These are phyloP conservation scores for Temnothorax rugatulus DNA, from an alignment of 2,888 invertebrate species.

Conservation along the genomic window DNA sequence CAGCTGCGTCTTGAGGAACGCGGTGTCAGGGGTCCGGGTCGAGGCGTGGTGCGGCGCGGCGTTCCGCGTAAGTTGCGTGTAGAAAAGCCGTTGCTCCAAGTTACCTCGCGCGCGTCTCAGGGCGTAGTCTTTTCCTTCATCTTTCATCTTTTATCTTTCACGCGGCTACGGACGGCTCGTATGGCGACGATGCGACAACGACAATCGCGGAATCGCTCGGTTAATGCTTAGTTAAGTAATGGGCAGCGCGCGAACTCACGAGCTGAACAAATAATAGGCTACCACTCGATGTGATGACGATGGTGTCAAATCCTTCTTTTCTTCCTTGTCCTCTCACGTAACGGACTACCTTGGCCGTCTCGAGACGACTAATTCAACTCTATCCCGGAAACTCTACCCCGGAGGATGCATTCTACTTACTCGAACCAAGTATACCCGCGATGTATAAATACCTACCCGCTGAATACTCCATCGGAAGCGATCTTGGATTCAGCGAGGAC, in stretches of 20 bases:
- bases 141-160: constrained; percentile 37
- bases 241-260: constrained; percentile 69
- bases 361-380: constrained; percentile 72
- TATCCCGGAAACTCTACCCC: constrained; percentile 53
- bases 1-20: constrained; percentile 26
- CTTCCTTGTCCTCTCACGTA: constrained; percentile 62
- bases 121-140: constrained; percentile 22
- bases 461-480: constrained; percentile 52
- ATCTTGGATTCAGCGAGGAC: constrained; percentile 41
- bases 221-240: constrained; percentile 79
- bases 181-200: constrained; percentile 15
- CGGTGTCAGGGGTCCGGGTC: constrained; percentile 47
- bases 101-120: constrained; percentile 19
- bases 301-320: constrained; percentile 70
- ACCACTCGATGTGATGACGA: constrained; percentile 65
- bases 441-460: neutral
- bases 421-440: neutral
- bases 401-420: constrained; percentile 33
- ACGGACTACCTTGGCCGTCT: constrained; percentile 70
- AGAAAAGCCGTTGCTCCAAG: constrained; percentile 40
- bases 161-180: constrained; percentile 24
- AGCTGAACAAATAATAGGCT: constrained; percentile 75
- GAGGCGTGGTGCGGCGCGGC: constrained; percentile 44
- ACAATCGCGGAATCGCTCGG: constrained; percentile 67
- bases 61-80: constrained; percentile 39